Evolutionary conservation across 2,113 vertebrate species (phyloP).

Genomic region (Osmerus eperlanus): DNA sequence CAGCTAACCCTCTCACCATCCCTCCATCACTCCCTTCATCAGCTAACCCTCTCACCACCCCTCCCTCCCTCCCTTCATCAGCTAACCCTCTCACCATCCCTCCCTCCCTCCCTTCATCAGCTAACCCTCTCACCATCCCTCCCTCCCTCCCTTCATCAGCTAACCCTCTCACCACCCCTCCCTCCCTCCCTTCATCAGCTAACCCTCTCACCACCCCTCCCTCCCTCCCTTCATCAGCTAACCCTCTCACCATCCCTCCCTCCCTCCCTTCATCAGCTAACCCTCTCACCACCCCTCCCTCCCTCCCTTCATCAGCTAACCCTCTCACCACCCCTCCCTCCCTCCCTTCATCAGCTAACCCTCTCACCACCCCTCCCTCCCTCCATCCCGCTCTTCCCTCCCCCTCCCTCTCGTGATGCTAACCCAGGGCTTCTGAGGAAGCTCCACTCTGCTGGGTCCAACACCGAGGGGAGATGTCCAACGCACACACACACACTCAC

Average conservation of each 20-base stretch:
- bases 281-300: too few species aligned
- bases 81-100: too few species aligned
- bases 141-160: neutral
- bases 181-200: neutral
- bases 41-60: too few species aligned
- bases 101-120: neutral
- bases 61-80: neutral
- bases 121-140: too few species aligned
- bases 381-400: neutral
- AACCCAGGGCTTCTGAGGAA: neutral
- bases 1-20: neutral
- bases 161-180: too few species aligned
- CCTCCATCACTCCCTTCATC: neutral
- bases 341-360: neutral
- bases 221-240: too few species aligned
- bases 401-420: slow-evolving; percentile 1
- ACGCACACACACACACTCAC: neutral
- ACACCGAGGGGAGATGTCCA: neutral
- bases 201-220: too few species aligned
- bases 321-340: too few species aligned
- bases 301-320: too few species aligned
- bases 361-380: neutral
- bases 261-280: too few species aligned
- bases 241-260: too few species aligned
- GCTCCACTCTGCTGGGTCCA: neutral